Conservation (phyloP, 1,140 invertebrate genomes). For the Halesus radiatus region DNA sequence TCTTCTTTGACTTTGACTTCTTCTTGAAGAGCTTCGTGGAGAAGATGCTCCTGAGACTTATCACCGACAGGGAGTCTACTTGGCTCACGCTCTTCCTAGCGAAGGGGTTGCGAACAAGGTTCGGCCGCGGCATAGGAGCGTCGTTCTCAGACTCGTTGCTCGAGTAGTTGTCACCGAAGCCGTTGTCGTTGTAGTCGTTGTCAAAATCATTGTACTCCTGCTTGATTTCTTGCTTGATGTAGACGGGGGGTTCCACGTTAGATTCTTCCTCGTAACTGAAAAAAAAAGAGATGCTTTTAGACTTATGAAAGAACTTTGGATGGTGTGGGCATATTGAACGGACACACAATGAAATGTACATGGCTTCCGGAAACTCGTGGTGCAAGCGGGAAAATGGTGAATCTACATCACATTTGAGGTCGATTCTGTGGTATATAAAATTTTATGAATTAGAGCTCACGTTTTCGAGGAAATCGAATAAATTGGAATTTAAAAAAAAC, state of each 20-base stretch:
- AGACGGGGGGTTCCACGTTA: conserved; percentile 11
- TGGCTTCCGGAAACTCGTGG: no score
- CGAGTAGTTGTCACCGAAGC: conserved; percentile 38
- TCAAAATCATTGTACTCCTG: conserved; percentile 46
- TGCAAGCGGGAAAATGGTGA: no score
- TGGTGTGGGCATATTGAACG: no score
- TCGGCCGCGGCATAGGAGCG: conserved; percentile 18
- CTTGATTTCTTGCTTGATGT: conserved; percentile 55
- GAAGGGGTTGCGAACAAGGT: conserved; percentile 52
- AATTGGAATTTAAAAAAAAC: no score
- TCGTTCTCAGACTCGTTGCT: conserved; percentile 37
- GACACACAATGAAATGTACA: no score
- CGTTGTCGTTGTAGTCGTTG: conserved; percentile 38
- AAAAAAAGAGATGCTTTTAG: no score
- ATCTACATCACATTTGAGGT: no score
- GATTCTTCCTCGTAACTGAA: conserved; percentile 39
- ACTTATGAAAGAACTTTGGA: no score
- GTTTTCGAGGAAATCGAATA: no score
- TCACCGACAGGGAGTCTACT: conserved; percentile 48
- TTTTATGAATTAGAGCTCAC: no score
- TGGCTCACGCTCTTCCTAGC: conserved; percentile 47
- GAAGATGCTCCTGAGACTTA: conserved; percentile 52
- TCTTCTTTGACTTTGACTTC: conserved; percentile 41
- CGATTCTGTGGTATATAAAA: no score
- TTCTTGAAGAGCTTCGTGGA: conserved; percentile 49